Percentiles rank a stretch among this genome's conserved stretches.
phyloP scores from a whole-genome alignment of 2,888 invertebrate species.

The Drosophila rubida region DNA sequence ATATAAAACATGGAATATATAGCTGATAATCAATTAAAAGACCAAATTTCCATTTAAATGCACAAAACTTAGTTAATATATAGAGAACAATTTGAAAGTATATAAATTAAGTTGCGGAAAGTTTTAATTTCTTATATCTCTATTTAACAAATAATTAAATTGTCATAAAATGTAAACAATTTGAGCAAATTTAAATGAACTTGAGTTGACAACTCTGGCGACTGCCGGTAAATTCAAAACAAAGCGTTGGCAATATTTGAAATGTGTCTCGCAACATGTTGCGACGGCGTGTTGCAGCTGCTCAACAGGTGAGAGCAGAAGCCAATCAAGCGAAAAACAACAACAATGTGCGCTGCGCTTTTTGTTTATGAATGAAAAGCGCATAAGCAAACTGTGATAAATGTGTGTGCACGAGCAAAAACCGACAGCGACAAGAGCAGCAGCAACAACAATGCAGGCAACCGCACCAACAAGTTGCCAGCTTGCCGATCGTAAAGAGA shows the following conservation, averaged over 20 bases:
- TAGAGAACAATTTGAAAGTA: too few relatives aligned
- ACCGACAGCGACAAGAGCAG: slow-evolving; percentile 42
- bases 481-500: slow-evolving; percentile 24
- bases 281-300: slow-evolving; percentile 24
- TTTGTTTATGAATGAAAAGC: slow-evolving; percentile 77
- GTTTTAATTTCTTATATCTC: too few relatives aligned
- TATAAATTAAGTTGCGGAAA: too few relatives aligned
- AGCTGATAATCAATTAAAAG: too few relatives aligned
- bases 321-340: slow-evolving; percentile 20
- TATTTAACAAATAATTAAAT: too few relatives aligned
- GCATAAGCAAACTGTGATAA: slow-evolving; percentile 70
- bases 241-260: slow-evolving; percentile 10
- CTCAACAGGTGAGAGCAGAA: slow-evolving; percentile 63
- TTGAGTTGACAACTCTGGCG: slow-evolving; percentile 22
- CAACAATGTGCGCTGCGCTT: slow-evolving; percentile 54
- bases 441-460: slow-evolving; percentile 8
- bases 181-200: background rate
- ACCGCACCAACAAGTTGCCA: slow-evolving; percentile 39
- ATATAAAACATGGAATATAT: too few relatives aligned
- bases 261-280: slow-evolving; percentile 42
- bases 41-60: too few relatives aligned
- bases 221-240: slow-evolving; percentile 33
- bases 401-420: slow-evolving; percentile 56
- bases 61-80: too few relatives aligned
- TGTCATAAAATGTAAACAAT: background rate